Evolutionary conservation across 2,888 invertebrate genomes (phyloP).

Genomic region (Zygaena filipendulae): DNA sequence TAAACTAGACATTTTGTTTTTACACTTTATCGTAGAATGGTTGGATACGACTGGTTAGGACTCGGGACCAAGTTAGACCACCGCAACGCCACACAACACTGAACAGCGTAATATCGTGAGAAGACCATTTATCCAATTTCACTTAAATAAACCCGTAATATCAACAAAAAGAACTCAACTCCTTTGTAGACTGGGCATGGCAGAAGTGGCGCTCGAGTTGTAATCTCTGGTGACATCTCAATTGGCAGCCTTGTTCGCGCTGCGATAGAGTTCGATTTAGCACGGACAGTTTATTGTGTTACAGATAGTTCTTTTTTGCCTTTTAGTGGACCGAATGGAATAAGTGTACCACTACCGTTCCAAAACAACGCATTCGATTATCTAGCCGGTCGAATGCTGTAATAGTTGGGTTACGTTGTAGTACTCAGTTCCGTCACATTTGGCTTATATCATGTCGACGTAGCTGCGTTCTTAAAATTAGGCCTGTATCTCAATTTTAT

Average conservation of each 20-base stretch:
- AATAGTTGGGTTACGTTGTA: slow-evolving; percentile 28
- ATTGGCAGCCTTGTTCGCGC: slow-evolving; percentile 29
- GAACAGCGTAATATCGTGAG: slow-evolving; percentile 52
- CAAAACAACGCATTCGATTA: slow-evolving; percentile 43
- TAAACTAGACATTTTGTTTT: slow-evolving; percentile 32
- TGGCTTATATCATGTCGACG: too few species aligned
- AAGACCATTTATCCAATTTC: slow-evolving; percentile 68
- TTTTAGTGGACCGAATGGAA: slow-evolving; percentile 38
- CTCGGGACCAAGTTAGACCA: too few species aligned
- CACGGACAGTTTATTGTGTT: too few species aligned
- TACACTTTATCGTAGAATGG: slow-evolving; percentile 30
- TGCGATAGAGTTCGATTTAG: slow-evolving; percentile 28
- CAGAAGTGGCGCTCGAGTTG: slow-evolving; percentile 16
- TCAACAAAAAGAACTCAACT: slow-evolving; percentile 56
- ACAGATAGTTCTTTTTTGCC: slow-evolving; percentile 11
- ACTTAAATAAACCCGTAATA: slow-evolving; percentile 65
- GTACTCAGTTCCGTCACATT: too few species aligned
- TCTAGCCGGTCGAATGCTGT: slow-evolving; percentile 36
- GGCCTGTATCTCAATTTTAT: too few species aligned
- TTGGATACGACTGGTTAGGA: too few species aligned
- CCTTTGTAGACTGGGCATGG: slow-evolving; percentile 36
- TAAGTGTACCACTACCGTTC: slow-evolving; percentile 48
- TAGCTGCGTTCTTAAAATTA: slow-evolving; percentile 8
- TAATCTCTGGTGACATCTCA: slow-evolving; percentile 16
- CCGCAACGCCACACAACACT: slow-evolving; percentile 46